Evolutionary conservation across 2,113 vertebrate species (phyloP), one percentile per base, ranked within the genome.

Genomic region (Canis aureus): DNA sequence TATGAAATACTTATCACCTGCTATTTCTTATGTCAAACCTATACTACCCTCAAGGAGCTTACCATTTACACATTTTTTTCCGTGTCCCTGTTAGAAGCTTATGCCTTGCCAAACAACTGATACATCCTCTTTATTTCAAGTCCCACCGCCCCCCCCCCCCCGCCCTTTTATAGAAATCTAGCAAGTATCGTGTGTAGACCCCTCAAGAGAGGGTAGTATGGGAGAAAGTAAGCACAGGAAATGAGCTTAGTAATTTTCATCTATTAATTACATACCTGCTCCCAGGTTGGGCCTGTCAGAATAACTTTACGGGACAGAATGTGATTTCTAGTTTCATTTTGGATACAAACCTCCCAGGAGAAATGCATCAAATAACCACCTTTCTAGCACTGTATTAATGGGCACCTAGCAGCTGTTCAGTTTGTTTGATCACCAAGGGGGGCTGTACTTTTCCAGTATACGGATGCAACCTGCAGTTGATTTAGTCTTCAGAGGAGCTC

Each of bases 321-420:
- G 38, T 96, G 66, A 97, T 95, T 98, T 80, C 69, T 74, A 89
- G 79, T 64, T 91, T 95, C 15, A 17, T 97, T 91, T 95, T 95
- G 91, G 92, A 96, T 55, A 93, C 2, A 87, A 91, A 94, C 38
- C 35, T 95, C 95, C 62, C 81, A 76, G 6, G 97, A 98, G 86
- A 94, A 15, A 92, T 96, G 27, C 62, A 97, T 96, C 84, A 97
- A 74, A 91, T 92, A 78, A 69, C 11, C 1, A 7, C 69, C 93
- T 95, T 98, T 85, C 82, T 22, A 82, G 84, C 51, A 76, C 32
- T 71, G 43, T 76, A 87, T 84, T 96, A 96, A 86, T 10, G 92
- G 95, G 97, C 93, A 93, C 55, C n/a, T 35, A 96, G 87, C 97
- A 98, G 97, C 96, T 98, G 92, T 93, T 95, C 29, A 51, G 66